A percentile compares a stretch with the other conserved stretches of the same genome.
Conservation (phyloP, 1,140 invertebrate genomes). For the Lepidurus couesii region DNA sequence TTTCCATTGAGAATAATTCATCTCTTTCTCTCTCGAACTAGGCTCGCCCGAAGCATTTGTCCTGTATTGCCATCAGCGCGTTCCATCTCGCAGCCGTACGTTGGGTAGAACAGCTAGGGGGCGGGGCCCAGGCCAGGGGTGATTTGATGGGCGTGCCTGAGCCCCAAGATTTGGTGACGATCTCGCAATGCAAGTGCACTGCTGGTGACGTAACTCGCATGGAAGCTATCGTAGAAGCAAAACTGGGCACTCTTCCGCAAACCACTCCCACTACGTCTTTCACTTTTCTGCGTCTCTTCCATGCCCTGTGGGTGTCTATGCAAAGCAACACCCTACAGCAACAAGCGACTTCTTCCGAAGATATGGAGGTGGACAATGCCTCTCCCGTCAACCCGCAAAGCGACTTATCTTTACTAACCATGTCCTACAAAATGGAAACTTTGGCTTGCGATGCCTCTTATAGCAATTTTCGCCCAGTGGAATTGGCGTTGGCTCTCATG, state of each 20-base stretch:
- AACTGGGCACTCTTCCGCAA: conserved; percentile 57
- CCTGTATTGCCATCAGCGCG: conserved; percentile 62
- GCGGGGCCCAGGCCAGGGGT: conserved; percentile 40
- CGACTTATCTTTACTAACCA: conserved; percentile 48
- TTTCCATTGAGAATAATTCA: conserved; percentile 23
- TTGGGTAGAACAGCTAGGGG: conserved; percentile 41
- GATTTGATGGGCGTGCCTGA: conserved; percentile 41
- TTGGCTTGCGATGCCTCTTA: conserved; percentile 63
- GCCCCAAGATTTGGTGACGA: conserved; percentile 50
- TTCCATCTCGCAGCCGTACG: conserved; percentile 58
- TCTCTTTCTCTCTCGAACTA: conserved; percentile 36
- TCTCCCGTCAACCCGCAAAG: conserved; percentile 47
- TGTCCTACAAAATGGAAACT: conserved; percentile 58
- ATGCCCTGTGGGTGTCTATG: conserved; percentile 50
- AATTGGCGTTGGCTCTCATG: conserved; percentile 63
- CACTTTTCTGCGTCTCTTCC: conserved; percentile 60
- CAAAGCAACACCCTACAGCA: too few relatives aligned
- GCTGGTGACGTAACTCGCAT: conserved; percentile 65
- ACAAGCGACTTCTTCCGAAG: conserved; percentile 36
- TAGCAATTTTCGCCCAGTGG: conserved; percentile 57
- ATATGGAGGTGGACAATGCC: conserved; percentile 49
- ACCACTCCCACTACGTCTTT: conserved; percentile 56
- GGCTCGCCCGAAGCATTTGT: conserved; percentile 60
- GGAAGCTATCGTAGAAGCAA: conserved; percentile 62
- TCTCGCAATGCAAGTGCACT: conserved; percentile 66